Evolutionary conservation across 2,888 invertebrate species (phyloP).

Genomic region (Acronicta psi): DNA sequence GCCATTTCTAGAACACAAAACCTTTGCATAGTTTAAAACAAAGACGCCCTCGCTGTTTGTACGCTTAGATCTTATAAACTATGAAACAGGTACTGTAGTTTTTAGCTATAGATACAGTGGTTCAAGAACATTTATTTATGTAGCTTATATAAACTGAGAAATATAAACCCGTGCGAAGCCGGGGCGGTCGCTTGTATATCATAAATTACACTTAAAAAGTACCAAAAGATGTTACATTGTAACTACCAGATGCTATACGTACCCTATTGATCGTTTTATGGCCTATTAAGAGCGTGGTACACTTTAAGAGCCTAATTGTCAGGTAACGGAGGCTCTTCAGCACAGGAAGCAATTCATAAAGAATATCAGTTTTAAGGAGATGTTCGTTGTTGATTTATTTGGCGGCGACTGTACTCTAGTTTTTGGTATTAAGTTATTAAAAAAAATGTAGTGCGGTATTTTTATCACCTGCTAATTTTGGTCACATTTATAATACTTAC

Average conservation of each 20-base stretch:
- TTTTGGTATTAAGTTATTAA: neutral
- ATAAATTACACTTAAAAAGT: constrained; percentile 20
- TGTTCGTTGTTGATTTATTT: constrained; percentile 43
- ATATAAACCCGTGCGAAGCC: no score
- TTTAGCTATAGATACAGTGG: no score
- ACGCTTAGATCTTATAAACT: no score
- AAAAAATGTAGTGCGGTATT: no score
- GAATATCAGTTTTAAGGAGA: constrained; percentile 30
- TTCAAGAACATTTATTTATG: no score
- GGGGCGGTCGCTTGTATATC: no score
- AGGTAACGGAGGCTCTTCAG: constrained; percentile 54
- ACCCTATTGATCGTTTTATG: constrained; percentile 62
- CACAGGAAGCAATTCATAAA: constrained; percentile 67
- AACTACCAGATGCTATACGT: constrained; percentile 54
- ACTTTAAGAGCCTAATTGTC: constrained; percentile 64
- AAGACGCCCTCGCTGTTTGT: no score
- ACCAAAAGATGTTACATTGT: constrained; percentile 59
- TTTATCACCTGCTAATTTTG: no score
- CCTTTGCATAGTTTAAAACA: no score
- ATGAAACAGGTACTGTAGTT: no score
- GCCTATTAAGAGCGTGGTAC: constrained; percentile 54
- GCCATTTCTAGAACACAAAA: neutral
- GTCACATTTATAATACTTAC: no score
- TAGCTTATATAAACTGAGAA: no score
- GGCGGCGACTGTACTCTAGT: constrained; percentile 1